Evolutionary conservation across 2,888 invertebrate species (phyloP).

Genomic region (Mesorhabditis spiculigera): DNA sequence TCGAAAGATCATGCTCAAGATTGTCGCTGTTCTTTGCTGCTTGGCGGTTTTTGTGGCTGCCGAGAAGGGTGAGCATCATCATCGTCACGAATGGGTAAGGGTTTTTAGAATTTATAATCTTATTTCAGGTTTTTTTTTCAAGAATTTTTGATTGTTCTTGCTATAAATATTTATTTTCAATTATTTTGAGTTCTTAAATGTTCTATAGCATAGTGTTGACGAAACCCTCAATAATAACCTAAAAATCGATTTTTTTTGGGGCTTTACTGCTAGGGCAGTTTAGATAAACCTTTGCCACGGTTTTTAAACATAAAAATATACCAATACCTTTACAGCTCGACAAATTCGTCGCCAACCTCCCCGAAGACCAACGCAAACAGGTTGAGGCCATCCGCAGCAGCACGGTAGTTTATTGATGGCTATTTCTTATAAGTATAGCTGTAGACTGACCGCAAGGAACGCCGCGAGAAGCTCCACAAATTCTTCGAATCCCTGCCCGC

Average conservation of each 20-base stretch:
- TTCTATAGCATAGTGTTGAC: too few species aligned
- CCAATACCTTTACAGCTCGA: not conserved
- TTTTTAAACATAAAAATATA: not conserved
- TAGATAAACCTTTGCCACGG: not conserved
- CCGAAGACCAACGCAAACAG: slow-evolving; percentile 2
- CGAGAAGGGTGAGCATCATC: not conserved
- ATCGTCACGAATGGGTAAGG: not conserved
- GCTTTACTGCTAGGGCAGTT: too few species aligned
- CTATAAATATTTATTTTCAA: too few species aligned
- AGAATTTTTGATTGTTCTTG: too few species aligned
- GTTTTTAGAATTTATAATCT: not conserved
- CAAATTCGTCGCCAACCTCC: not conserved
- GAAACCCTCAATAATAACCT: too few species aligned
- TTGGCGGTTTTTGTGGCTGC: not conserved
- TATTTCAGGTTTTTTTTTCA: too few species aligned
- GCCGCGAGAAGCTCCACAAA: slow-evolving; percentile 5
- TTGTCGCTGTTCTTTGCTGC: not conserved
- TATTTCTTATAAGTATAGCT: not conserved
- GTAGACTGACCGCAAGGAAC: not conserved
- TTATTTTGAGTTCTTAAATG: too few species aligned
- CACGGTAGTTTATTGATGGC: not conserved
- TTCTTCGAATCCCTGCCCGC: not conserved
- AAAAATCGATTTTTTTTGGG: too few species aligned
- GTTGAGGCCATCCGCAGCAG: not conserved
- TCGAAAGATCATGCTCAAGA: not conserved